Conservation (phyloP, 2,113 vertebrate species). For the Chloropsis cyanopogon region DNA sequence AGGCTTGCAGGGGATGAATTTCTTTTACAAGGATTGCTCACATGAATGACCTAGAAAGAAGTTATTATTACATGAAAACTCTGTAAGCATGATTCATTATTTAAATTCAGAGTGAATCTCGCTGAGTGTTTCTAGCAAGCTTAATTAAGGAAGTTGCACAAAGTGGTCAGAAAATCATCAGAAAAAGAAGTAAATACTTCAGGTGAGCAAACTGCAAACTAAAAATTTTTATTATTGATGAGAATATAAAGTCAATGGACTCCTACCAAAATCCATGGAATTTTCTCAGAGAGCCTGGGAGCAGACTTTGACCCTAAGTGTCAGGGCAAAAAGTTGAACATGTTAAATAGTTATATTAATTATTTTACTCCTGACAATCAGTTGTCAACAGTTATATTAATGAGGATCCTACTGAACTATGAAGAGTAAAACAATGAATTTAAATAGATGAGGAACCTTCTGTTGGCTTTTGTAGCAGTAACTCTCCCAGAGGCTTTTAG, state of each 20-base stretch:
- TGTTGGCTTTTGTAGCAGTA: background rate
- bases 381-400: background rate
- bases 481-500: background rate
- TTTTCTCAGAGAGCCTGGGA: background rate
- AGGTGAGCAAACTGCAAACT: background rate
- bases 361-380: background rate
- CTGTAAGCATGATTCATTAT: background rate
- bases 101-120: background rate
- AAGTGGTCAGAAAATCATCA: background rate
- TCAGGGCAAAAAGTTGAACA: background rate
- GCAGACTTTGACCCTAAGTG: background rate
- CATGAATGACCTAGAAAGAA: background rate
- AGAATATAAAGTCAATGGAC: background rate
- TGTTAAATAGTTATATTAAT: background rate
- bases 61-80: background rate
- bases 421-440: background rate
- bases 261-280: background rate
- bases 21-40: background rate
- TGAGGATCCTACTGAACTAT: background rate
- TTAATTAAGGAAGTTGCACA: background rate
- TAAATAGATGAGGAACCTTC: background rate
- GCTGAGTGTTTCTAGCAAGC: background rate
- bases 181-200: background rate
- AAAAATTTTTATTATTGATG: background rate
- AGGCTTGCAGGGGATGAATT: background rate